phyloP scores from a whole-genome alignment of 2,888 invertebrate species.

The Tryphoninae sp. region DNA sequence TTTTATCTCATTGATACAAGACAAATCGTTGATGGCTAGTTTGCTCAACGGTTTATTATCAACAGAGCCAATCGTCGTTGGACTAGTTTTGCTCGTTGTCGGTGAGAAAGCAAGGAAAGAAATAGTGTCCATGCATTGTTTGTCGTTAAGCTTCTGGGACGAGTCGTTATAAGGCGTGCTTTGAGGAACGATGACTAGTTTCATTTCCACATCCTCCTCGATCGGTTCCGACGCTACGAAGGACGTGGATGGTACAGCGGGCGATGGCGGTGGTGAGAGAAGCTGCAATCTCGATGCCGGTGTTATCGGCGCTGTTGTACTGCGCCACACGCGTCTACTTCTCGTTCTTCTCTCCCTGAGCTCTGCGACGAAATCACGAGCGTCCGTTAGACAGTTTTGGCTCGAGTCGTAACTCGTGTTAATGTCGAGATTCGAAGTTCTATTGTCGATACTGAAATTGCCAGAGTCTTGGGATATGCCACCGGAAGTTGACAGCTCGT shows the following conservation, averaged over 20 bases:
- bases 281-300: conserved; percentile 69
- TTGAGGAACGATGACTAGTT: conserved; percentile 72
- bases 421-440: conserved; percentile 36
- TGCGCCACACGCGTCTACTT: conserved; percentile 55
- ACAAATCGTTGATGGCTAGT: conserved; percentile 69
- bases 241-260: conserved; percentile 71
- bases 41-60: conserved; percentile 70
- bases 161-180: conserved; percentile 68
- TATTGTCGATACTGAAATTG: conserved; percentile 51
- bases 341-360: conserved; percentile 57
- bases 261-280: conserved; percentile 71
- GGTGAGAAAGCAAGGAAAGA: conserved; percentile 66
- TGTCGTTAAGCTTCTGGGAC: conserved; percentile 36
- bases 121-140: conserved; percentile 20
- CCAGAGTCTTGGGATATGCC: conserved; percentile 49
- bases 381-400: conserved; percentile 3
- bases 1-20: conserved; percentile 68
- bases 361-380: conserved; percentile 42
- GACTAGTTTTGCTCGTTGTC: conserved; percentile 66
- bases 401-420: conserved; percentile 43
- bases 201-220: conserved; percentile 72
- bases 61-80: conserved; percentile 61
- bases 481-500: background rate
- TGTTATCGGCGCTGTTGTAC: conserved; percentile 68
- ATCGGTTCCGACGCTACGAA: conserved; percentile 71